Base-by-base conservation (phyloP, 2,888 invertebrate genomes). In the Megaustenia siamemsis region DNA sequence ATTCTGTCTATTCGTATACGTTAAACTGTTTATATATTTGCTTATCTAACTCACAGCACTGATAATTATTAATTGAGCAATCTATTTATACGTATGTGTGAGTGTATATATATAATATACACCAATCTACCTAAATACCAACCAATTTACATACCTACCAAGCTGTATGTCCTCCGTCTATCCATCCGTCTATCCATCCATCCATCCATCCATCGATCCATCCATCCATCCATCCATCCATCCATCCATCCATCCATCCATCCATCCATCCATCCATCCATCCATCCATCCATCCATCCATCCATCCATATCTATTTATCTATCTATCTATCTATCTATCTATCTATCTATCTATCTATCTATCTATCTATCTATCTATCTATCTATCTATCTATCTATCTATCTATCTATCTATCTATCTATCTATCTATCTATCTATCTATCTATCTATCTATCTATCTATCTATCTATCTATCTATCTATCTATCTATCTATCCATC, bases 41-140 rank as follows among this genome's bases (percentile, higher is more conserved):
- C 15, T n/a, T 43, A 18, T 43, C 40, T 73, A 43, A 43, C 69
- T 69, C 8, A 8, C 35, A 38, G 28, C 10, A n/a, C 49, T 5
- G 66, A 21, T 80, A 21, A 45, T n/a, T 68, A 21, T 68, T 15
- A 45, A 18, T 80, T 32, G 43, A 45, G 43, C 28, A 45, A 45
- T 80, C 45, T 80, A 38, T 68, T 45, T 80, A 56, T 77, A 18
- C 56, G 77, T 77, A 10, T 77, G 35, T 56, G 12, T 35, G 45
- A 56, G 15, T 66, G 28, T 28, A 18, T 68, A 18, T 68, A 28
- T 32, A 18, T 53, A n/a, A 49, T 43, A 15, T 66, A 40, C 66
- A 15, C 66, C 63, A 66, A 24, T 79, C 79, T 79, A 32, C 66
- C 79, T 79, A 28, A 63, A 15, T 78, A 49, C 35, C 63, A 38